A percentile compares a stretch with the other conserved stretches of the same genome.
Evolutionary conservation across 2,888 invertebrate species (phyloP).

Genomic region (Trypoxylon attenuatum): DNA sequence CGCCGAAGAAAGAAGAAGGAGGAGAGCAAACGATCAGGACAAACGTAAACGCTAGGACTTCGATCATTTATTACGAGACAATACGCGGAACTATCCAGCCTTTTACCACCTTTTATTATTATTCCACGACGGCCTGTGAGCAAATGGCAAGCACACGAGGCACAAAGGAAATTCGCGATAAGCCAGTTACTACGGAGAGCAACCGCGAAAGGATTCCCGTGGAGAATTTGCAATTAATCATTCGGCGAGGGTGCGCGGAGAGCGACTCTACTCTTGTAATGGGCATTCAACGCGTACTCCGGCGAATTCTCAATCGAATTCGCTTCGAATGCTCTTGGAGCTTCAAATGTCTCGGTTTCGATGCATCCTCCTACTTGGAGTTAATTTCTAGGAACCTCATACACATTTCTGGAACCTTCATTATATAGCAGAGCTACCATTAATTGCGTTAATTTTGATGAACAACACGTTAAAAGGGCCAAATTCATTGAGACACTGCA

Average conservation of each 20-base stretch:
- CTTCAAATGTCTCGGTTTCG: constrained; percentile 2
- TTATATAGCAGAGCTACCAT: too few relatives aligned
- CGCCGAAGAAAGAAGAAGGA: not conserved
- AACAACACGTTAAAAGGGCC: too few relatives aligned
- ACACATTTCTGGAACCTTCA: too few relatives aligned
- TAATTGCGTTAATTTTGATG: too few relatives aligned
- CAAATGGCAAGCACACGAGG: constrained; percentile 20
- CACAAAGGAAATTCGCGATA: constrained; percentile 25
- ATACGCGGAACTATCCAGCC: constrained; percentile 38
- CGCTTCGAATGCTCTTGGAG: not conserved
- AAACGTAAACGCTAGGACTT: constrained; percentile 34
- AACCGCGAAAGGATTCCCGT: constrained; percentile 16
- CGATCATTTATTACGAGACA: constrained; percentile 41
- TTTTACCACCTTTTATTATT: constrained; percentile 41
- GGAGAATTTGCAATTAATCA: constrained; percentile 37
- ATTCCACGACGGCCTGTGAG: constrained; percentile 15
- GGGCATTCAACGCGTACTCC: not conserved
- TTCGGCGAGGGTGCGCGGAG: constrained; percentile 1
- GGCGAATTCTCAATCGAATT: not conserved
- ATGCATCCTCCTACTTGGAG: too few relatives aligned
- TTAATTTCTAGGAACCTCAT: too few relatives aligned
- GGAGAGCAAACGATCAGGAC: constrained; percentile 36
- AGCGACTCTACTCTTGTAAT: not conserved
- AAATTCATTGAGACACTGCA: too few relatives aligned
- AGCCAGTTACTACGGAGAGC: constrained; percentile 2